Evolutionary conservation across 2,113 vertebrate species (phyloP).

Genomic region (Benitochromis conjunctus): DNA sequence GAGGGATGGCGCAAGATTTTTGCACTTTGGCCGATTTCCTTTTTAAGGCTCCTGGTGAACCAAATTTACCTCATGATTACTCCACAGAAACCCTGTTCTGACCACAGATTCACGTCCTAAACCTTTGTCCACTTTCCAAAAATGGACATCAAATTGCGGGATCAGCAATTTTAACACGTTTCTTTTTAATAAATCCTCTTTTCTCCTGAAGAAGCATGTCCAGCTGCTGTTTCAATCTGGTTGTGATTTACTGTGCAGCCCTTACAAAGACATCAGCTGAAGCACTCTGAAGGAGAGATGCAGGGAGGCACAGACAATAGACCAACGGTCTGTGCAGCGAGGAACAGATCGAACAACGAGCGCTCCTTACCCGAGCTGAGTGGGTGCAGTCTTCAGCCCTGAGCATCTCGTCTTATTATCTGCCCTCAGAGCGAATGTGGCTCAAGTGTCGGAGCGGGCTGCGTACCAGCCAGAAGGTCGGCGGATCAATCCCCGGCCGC

Average conservation of each 20-base stretch:
- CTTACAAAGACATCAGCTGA: neutral
- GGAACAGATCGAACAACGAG: neutral
- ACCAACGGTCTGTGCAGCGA: neutral
- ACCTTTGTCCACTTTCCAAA: neutral
- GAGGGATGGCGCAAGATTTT: neutral
- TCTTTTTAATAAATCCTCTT: neutral
- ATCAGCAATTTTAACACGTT: neutral
- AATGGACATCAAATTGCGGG: neutral
- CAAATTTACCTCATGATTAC: accelerated
- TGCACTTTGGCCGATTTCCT: neutral
- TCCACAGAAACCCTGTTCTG: accelerated
- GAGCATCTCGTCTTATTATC: neutral
- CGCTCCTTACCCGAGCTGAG: neutral
- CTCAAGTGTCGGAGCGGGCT: neutral
- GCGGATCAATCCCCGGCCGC: neutral
- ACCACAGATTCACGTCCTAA: neutral
- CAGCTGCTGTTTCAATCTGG: neutral
- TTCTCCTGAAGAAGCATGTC: neutral
- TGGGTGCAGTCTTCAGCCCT: neutral
- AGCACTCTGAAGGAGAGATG: neutral
- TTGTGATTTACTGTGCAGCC: neutral
- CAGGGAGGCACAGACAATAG: neutral
- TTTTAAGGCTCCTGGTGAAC: accelerated
- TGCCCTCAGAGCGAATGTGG: neutral
- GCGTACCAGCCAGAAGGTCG: neutral